A percentile compares a stretch with the other conserved stretches of the same genome.
Evolutionary conservation across 1,140 invertebrate species (phyloP).

Genomic region (Caenorhabditis latens): DNA sequence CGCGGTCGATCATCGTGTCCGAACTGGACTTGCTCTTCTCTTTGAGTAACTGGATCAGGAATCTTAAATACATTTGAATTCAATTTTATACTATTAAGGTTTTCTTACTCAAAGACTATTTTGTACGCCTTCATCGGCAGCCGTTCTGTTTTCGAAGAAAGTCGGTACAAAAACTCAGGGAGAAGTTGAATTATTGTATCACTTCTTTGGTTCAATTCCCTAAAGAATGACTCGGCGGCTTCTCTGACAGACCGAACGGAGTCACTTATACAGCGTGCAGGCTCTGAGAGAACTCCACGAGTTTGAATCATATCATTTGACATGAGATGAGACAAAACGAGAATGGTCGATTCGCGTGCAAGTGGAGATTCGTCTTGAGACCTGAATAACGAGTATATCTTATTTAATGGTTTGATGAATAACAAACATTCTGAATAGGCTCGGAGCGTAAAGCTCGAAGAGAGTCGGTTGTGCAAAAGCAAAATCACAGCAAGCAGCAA

Average conservation of each 20-base stretch:
- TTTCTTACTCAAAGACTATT: conserved; percentile 23
- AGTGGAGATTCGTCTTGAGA: conserved; percentile 9
- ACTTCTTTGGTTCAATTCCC: not conserved
- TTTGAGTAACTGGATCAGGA: conserved; percentile 1
- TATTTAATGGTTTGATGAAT: not conserved
- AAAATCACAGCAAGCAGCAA: conserved; percentile 41
- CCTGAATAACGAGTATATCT: not conserved
- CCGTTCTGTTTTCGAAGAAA: not conserved
- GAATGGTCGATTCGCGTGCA: not conserved
- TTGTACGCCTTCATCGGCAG: conserved; percentile 7
- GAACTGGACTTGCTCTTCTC: not conserved
- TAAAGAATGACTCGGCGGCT: conserved; percentile 1
- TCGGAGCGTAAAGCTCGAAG: conserved; percentile 35
- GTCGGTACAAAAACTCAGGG: conserved; percentile 9
- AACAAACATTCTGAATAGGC: conserved; percentile 37
- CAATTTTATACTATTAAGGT: too few species aligned
- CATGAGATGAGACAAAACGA: conserved; percentile 22
- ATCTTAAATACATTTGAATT: not conserved
- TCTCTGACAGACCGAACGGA: not conserved
- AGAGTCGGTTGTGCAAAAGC: conserved; percentile 28
- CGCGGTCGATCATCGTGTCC: conserved; percentile 18
- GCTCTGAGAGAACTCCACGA: conserved; percentile 15
- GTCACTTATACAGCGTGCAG: conserved; percentile 8
- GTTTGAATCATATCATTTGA: conserved; percentile 44
- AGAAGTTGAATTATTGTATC: conserved; percentile 20